These are phyloP conservation scores for Glyptemys insculpta DNA, from an alignment of 2,797 vertebrate genomes.

Conservation along the genomic window DNA sequence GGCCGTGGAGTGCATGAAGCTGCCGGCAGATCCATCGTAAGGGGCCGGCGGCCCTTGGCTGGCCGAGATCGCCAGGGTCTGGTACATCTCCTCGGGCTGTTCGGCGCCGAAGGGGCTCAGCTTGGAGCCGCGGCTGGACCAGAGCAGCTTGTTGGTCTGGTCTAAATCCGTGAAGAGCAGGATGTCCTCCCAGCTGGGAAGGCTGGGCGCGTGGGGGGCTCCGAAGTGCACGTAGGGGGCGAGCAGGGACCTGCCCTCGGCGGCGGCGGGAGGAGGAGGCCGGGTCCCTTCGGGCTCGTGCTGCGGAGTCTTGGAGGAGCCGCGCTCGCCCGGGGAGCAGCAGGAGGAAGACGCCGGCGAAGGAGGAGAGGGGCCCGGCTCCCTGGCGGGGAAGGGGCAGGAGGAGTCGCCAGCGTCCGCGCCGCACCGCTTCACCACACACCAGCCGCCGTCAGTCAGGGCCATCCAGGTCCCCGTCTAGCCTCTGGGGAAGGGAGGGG, in stretches of 20 bases:
- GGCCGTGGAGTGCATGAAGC: constrained; percentile 95
- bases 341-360: constrained; percentile 72
- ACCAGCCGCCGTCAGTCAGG: constrained; percentile 95
- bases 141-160: constrained; percentile 93
- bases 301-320: constrained; percentile 82
- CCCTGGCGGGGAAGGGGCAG: constrained; percentile 86
- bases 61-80: constrained; percentile 93
- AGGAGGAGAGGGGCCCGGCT: constrained; percentile 73
- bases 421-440: constrained; percentile 93
- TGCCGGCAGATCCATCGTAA: constrained; percentile 89
- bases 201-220: constrained; percentile 86
- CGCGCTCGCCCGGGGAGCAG: constrained; percentile 82
- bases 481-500: constrained; percentile 41
- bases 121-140: constrained; percentile 90
- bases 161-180: constrained; percentile 96
- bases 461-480: constrained; percentile 90
- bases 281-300: constrained; percentile 88
- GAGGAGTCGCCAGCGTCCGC: constrained; percentile 86
- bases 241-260: constrained; percentile 84
- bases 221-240: constrained; percentile 90
- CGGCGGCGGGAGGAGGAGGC: constrained; percentile 69
- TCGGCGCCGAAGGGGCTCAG: constrained; percentile 87
- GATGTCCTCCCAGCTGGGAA: constrained; percentile 89
- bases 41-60: constrained; percentile 91
- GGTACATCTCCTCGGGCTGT: constrained; percentile 93